Percentiles rank a stretch among this genome's conserved stretches.
phyloP scores from a whole-genome alignment of 2,888 invertebrate genomes.

The Punctoribates punctum region DNA sequence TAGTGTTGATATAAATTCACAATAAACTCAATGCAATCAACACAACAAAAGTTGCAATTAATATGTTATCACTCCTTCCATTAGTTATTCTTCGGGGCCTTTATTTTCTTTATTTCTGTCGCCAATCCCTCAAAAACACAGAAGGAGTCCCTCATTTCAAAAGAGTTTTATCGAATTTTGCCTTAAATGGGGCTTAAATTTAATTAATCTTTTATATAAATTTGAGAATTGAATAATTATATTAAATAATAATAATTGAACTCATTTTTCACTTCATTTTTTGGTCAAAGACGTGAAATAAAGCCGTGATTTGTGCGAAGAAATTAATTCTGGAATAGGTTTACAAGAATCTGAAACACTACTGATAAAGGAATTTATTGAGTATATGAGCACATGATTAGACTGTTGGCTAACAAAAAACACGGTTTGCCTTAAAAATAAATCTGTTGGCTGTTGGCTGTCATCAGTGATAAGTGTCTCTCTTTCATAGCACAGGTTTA shows the following conservation, averaged over 20 bases:
- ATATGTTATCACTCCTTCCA: background rate
- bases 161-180: too few relatives aligned
- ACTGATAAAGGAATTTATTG: slow-evolving; percentile 29
- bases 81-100: background rate
- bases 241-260: background rate
- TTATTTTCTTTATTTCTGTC: background rate
- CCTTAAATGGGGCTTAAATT: too few relatives aligned
- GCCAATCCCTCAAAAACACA: too few relatives aligned
- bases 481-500: background rate
- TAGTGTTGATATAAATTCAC: slow-evolving; percentile 1
- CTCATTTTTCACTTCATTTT: background rate
- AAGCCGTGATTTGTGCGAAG: background rate
- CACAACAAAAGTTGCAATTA: background rate
- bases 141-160: too few relatives aligned
- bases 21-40: background rate
- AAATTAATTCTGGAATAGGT: slow-evolving; percentile 8
- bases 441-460: slow-evolving; percentile 20
- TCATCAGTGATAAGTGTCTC: slow-evolving; percentile 30
- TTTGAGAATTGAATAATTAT: background rate
- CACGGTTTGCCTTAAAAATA: slow-evolving; percentile 16
- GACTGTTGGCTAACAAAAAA: background rate
- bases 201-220: background rate
- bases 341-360: slow-evolving; percentile 17
- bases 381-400: slow-evolving; percentile 26
- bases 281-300: background rate